Evolutionary conservation across 2,113 vertebrate genomes (phyloP).

Genomic region (Chionomys nivalis): DNA sequence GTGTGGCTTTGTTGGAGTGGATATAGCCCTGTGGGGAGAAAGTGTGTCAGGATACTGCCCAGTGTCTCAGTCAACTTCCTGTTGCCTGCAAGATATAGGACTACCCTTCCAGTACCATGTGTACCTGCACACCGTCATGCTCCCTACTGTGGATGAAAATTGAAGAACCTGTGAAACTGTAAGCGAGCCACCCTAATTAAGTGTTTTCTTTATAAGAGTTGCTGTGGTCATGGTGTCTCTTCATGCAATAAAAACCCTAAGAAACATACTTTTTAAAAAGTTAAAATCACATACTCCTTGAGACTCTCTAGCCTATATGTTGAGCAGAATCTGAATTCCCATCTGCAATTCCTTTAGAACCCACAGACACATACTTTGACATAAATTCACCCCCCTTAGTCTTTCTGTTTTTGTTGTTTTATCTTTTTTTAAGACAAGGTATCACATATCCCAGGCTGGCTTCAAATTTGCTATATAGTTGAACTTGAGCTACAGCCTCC

Average conservation of each 20-base stretch:
- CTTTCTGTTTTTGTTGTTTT: neutral
- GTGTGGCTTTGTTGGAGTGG: neutral
- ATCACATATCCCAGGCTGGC: neutral
- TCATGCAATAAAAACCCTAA: neutral
- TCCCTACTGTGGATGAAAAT: neutral
- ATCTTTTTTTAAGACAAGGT: neutral
- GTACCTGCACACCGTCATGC: neutral
- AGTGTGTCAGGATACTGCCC: neutral
- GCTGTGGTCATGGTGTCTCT: neutral
- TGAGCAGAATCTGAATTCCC: neutral
- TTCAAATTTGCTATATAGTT: neutral
- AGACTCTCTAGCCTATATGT: neutral
- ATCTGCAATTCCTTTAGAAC: conserved; percentile 6
- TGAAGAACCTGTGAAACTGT: neutral
- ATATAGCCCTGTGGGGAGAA: neutral
- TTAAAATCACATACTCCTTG: conserved; percentile 12
- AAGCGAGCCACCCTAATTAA: neutral
- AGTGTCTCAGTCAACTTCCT: neutral
- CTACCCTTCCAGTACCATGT: neutral
- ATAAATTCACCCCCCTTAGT: neutral
- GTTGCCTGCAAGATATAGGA: neutral
- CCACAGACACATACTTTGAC: neutral
- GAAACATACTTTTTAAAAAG: conserved; percentile 18
- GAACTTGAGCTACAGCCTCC: neutral
- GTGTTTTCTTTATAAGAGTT: neutral